phyloP scores from a whole-genome alignment of 1,140 invertebrate genomes.

The Drosophila subpulchrella region DNA sequence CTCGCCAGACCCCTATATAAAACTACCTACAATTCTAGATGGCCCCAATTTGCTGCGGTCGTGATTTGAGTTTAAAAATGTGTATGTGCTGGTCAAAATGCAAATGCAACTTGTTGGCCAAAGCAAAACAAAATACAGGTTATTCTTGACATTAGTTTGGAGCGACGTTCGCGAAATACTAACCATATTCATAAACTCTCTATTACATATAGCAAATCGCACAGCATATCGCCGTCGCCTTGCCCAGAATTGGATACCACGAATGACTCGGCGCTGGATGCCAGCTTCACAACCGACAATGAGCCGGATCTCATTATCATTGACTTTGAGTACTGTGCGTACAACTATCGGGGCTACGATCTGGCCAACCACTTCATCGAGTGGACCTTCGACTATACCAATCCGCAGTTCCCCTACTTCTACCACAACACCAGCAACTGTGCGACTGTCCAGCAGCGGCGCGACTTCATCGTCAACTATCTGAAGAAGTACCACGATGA shows the following conservation, averaged over 20 bases:
- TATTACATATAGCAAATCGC: conserved; percentile 41
- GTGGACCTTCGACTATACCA: conserved; percentile 96
- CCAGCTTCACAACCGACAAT: conserved; percentile 70
- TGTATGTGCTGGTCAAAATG: conserved; percentile 34
- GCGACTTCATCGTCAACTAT: conserved; percentile 73
- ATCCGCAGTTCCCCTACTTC: conserved; percentile 91
- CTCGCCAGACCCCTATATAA: conserved; percentile 48
- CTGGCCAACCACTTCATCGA: conserved; percentile 98
- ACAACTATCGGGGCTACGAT: conserved; percentile 97
- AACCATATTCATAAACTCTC: conserved; percentile 18
- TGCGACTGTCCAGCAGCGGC: conserved; percentile 91
- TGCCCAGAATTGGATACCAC: conserved; percentile 67
- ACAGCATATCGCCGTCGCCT: conserved; percentile 41
- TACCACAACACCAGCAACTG: conserved; percentile 87
- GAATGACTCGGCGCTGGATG: conserved; percentile 68
- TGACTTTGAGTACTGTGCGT: conserved; percentile 97
- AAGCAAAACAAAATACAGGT: conserved; percentile 62
- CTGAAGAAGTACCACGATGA: conserved; percentile 66
- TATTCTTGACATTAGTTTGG: conserved; percentile 43
- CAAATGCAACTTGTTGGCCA: conserved; percentile 32
- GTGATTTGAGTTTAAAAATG: conserved; percentile 55
- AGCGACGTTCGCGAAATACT: background rate
- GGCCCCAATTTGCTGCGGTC: conserved; percentile 60
- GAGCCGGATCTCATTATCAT: conserved; percentile 91
- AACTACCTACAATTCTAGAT: conserved; percentile 72